Base-by-base conservation (phyloP, 2,888 invertebrate genomes). In the Ennomos erosarius region DNA sequence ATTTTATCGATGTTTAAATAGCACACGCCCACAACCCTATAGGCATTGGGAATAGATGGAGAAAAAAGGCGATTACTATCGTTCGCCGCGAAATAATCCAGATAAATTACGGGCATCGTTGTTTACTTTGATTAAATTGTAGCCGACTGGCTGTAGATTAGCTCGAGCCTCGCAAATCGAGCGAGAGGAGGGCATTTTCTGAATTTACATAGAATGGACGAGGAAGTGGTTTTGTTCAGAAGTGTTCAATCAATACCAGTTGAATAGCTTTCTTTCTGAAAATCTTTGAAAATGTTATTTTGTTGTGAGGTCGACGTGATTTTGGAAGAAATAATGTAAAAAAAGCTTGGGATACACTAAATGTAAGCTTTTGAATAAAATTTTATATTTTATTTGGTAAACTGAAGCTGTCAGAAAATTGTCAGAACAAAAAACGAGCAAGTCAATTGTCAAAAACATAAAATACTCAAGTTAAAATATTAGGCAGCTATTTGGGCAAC, bases 111-210 rank as follows among this genome's bases (percentile, higher is more conserved):
- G 80, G 81, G 52, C 65, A 62, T 84, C 86, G 87, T 89, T 92
- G 91, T 91, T 92, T 91, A 87, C 88, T 91, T 89, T 92, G 92
- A 92, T 92, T 92, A 92, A 92, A 91, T 90, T 91, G 91, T 90
- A 90, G 87, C 88, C 87, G 88, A 90, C 90, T 88, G 87, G 82
- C 79, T 84, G 85, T 85, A 90, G 91, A 92, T 92, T 90, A 91
- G 90, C 88, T 74, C 81, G 85, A 87, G 90, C 87, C 84, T 84
- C 85, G 87, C 87, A 88, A 91, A 90, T 90, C 87, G 91, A 87
- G 87, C 87, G 79, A 81, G 81, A 80, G 82, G 82, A 85, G 84
- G 87, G 86, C 78, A 81, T 88, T 89, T 84, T 85, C 87, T 80
- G 82, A 81, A 89, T 91, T 90, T 90, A 87, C 89, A 90, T 90